A percentile compares a stretch with the other conserved stretches of the same genome.
These are phyloP conservation scores for Megalonaias nervosa DNA, from an alignment of 1,140 invertebrate species.

Conservation along the genomic window DNA sequence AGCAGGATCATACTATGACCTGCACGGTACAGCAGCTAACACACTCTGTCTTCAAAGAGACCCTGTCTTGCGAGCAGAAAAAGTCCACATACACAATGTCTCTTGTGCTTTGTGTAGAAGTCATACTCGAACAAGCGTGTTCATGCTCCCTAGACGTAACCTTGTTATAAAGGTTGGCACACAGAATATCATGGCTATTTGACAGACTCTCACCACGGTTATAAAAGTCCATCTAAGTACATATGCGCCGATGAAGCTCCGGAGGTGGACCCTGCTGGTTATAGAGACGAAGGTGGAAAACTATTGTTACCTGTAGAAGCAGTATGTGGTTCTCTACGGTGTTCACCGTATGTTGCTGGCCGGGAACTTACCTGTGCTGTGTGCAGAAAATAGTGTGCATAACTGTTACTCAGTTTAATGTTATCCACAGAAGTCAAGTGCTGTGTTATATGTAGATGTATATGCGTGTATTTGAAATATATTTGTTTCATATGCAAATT, in stretches of 20 bases:
- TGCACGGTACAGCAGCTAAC: not conserved
- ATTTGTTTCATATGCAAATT: too few relatives aligned
- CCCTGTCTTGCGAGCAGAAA: not conserved
- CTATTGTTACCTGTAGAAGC: slow-evolving; percentile 33
- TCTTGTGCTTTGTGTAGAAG: slow-evolving; percentile 7
- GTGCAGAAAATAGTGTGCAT: slow-evolving; percentile 31
- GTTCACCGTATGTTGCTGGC: slow-evolving; percentile 34
- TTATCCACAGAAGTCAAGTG: too few relatives aligned
- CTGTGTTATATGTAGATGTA: too few relatives aligned
- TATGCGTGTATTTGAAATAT: too few relatives aligned
- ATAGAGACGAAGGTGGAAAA: not conserved
- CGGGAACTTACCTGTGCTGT: slow-evolving; percentile 42
- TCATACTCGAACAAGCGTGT: not conserved
- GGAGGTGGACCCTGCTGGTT: not conserved
- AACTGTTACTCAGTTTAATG: not conserved
- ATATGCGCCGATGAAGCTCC: slow-evolving; percentile 33
- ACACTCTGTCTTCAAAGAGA: not conserved
- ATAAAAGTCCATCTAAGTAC: slow-evolving; percentile 5
- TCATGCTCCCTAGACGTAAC: slow-evolving; percentile 36
- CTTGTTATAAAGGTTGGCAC: slow-evolving; percentile 28
- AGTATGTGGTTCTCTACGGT: slow-evolving; percentile 35
- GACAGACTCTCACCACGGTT: slow-evolving; percentile 11
- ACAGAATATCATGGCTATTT: slow-evolving; percentile 39
- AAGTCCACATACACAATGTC: not conserved
- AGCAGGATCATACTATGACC: not conserved